Conservation (phyloP, 2,113 vertebrate species). For the Calonectris borealis region DNA sequence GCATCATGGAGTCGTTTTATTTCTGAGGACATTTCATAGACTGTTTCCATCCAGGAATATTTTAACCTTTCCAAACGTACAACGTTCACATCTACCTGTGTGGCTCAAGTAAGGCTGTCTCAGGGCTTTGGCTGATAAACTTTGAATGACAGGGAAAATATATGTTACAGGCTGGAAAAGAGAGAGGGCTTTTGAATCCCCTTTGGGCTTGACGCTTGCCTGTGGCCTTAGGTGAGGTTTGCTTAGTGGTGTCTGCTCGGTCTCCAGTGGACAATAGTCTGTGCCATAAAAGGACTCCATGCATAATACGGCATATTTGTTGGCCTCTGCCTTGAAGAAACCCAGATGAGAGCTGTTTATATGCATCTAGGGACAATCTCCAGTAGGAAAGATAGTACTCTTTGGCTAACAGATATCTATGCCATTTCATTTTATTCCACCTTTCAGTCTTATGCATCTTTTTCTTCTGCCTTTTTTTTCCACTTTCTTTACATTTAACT, state of each 20-base stretch:
- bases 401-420: constrained; percentile 16
- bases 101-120: background rate
- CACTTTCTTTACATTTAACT: background rate
- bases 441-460: constrained; percentile 5
- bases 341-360: constrained; percentile 49
- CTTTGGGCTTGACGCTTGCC: background rate
- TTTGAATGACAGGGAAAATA: background rate
- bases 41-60: background rate
- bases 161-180: background rate
- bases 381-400: background rate
- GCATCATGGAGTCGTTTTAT: background rate
- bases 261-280: constrained; percentile 44
- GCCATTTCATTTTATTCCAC: constrained; percentile 48
- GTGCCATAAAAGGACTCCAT: constrained; percentile 52
- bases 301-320: constrained; percentile 18
- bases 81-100: background rate
- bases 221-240: constrained; percentile 56
- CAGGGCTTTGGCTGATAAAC: background rate
- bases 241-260: background rate
- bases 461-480: background rate
- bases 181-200: background rate
- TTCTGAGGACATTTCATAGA: background rate
- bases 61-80: background rate
- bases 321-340: constrained; percentile 1
- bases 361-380: constrained; percentile 30